phyloP scores from a whole-genome alignment of 2,888 invertebrate species.

The Neria commutata region DNA sequence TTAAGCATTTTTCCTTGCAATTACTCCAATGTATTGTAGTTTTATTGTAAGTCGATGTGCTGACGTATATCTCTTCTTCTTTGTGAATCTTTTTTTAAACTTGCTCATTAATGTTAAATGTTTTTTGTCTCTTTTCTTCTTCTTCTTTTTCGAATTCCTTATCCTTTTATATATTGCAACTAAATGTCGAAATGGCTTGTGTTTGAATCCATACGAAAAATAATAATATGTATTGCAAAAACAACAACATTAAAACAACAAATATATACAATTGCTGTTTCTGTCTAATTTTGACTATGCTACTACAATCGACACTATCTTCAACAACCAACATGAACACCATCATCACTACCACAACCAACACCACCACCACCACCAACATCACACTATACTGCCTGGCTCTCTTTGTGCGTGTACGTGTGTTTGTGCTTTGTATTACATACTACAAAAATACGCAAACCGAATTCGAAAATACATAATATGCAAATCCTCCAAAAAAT shows the following conservation, averaged over 20 bases:
- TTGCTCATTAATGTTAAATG: conserved; percentile 29
- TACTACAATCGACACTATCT: conserved; percentile 27
- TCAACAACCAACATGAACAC: conserved; percentile 33
- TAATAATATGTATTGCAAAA: conserved; percentile 3
- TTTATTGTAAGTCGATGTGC: neutral
- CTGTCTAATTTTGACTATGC: conserved; percentile 2
- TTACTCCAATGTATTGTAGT: neutral
- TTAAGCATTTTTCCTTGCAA: neutral
- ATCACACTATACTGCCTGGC: conserved; percentile 7
- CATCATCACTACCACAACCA: conserved; percentile 26
- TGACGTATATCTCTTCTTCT: neutral
- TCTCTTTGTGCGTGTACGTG: conserved; percentile 19
- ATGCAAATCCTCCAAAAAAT: conserved; percentile 18
- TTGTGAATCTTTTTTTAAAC: conserved; percentile 10
- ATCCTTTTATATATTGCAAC: neutral
- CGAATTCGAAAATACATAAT: conserved; percentile 4
- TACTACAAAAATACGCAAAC: neutral
- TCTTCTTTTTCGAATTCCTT: conserved; percentile 10
- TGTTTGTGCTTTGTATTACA: conserved; percentile 26
- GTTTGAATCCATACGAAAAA: neutral
- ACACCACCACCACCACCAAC: conserved; percentile 17
- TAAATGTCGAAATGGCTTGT: conserved; percentile 1
- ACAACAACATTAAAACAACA: conserved; percentile 3
- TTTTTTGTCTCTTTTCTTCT: conserved; percentile 35
- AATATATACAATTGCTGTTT: neutral